Percentiles rank a stretch among this genome's conserved stretches.
Conservation (phyloP, 2,797 vertebrate genomes). For the Emydoidea blandingii region DNA sequence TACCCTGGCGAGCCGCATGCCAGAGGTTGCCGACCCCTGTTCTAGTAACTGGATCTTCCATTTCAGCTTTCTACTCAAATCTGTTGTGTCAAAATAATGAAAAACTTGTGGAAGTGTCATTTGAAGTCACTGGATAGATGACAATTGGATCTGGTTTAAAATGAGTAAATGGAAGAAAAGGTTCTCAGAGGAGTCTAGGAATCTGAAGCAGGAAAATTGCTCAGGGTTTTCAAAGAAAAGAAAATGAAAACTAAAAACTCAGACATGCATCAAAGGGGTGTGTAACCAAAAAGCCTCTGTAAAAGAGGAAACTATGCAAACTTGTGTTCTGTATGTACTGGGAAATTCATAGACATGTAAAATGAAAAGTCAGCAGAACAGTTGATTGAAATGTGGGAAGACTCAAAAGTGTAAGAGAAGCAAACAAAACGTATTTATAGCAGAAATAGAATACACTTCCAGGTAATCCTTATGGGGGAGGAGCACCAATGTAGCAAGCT, state of each 20-base stretch:
- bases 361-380: background rate
- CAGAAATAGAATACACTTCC: background rate
- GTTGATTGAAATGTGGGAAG: fast-evolving
- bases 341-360: background rate
- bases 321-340: background rate
- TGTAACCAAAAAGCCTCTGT: background rate
- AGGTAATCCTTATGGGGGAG: background rate
- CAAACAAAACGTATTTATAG: fast-evolving
- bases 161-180: background rate
- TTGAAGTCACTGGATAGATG: background rate
- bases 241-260: background rate
- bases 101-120: background rate
- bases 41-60: too few species aligned
- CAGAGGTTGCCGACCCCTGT: too few species aligned
- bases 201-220: background rate
- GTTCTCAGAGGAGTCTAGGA: background rate
- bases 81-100: background rate
- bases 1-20: too few species aligned
- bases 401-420: background rate
- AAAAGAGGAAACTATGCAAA: background rate
- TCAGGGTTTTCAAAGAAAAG: background rate
- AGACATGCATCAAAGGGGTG: background rate
- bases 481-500: background rate
- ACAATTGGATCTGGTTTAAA: background rate
- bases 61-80: background rate